Conservation (phyloP, 2,113 vertebrate genomes). For the Oncorhynchus mykiss region DNA sequence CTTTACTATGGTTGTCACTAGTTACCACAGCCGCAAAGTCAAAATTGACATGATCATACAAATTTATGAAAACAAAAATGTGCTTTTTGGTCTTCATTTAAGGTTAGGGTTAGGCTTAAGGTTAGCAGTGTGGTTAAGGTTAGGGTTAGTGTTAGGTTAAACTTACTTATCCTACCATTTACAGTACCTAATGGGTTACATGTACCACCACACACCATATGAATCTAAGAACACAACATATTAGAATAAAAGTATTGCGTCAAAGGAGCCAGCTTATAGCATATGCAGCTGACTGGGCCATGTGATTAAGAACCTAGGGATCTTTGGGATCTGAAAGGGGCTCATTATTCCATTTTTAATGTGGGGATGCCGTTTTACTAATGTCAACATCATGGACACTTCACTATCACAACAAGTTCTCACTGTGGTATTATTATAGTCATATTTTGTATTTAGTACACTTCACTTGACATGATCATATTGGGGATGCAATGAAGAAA, state of each 20-base stretch:
- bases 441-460: neutral
- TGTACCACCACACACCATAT: neutral
- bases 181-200: too few relatives aligned
- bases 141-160: neutral
- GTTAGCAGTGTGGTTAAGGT: too few relatives aligned
- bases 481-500: neutral
- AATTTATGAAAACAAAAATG: neutral
- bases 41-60: neutral
- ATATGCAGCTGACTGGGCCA: neutral
- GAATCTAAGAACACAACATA: neutral
- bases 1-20: slow-evolving; percentile 26
- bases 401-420: neutral
- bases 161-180: too few relatives aligned
- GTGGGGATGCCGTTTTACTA: neutral
- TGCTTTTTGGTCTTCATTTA: too few relatives aligned
- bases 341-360: neutral
- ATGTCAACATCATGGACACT: neutral
- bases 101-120: too few relatives aligned
- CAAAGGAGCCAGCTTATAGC: neutral
- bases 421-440: too few relatives aligned
- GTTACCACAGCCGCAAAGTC: neutral
- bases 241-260: neutral
- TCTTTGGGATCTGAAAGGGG: neutral
- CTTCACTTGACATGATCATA: neutral
- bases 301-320: slow-evolving; percentile 4